Percentiles rank a stretch among this genome's conserved stretches.
These are phyloP conservation scores for Peromyscus polionotus DNA, from an alignment of 2,113 vertebrate genomes.

Conservation along the genomic window DNA sequence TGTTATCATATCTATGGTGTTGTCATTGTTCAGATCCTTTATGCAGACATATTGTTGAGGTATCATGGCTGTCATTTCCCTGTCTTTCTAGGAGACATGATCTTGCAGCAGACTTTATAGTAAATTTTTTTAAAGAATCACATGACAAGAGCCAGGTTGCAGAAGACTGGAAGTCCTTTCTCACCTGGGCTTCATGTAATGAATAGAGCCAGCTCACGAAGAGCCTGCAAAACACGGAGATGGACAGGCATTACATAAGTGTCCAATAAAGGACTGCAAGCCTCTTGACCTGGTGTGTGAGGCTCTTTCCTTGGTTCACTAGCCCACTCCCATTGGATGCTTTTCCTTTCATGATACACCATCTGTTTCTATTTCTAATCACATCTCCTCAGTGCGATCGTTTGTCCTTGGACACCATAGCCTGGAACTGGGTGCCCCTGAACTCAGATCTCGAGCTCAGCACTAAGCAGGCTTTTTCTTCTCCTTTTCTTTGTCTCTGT, in stretches of 20 bases:
- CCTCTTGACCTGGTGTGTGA: accelerated
- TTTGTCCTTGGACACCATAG: neutral
- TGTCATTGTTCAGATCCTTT: neutral
- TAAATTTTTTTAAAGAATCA: neutral
- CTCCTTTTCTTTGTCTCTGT: neutral
- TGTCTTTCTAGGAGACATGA: neutral
- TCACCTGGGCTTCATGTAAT: neutral
- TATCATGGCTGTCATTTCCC: neutral
- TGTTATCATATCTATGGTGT: neutral
- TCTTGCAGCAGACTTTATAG: neutral
- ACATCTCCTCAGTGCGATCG: neutral
- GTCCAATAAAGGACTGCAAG: neutral
- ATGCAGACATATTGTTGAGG: neutral
- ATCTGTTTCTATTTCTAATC: neutral
- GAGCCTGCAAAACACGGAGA: neutral
- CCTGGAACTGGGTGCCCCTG: neutral
- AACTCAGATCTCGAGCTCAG: neutral
- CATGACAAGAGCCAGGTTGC: neutral
- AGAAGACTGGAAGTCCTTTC: neutral
- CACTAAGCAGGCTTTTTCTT: neutral
- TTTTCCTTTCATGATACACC: neutral
- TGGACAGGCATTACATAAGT: neutral
- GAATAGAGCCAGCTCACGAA: neutral
- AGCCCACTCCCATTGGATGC: neutral
- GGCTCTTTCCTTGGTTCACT: neutral